Base-by-base conservation (phyloP, 2,113 vertebrate genomes). In the Tragelaphus imberbis region DNA sequence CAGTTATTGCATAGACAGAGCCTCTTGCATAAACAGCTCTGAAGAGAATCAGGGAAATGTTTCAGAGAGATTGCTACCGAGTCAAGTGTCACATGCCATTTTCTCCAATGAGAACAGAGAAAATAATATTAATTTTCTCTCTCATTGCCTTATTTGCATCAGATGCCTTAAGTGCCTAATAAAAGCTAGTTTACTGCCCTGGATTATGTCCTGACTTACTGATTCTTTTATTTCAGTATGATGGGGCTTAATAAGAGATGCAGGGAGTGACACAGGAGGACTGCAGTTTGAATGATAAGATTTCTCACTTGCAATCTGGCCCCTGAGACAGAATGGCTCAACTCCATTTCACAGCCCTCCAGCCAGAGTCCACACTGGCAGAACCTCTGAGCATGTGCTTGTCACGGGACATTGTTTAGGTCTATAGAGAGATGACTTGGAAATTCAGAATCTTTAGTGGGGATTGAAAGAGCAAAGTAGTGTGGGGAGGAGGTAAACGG, bases 251-350 rank as follows among this genome's bases (percentile, higher is more conserved):
- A 93, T 95, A 95, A 91, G 79, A 97, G 97, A 88, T 71, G 40
- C 23, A 87, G 3, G 58, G 94, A 95, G 82, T 93, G 97, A 97
- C 93, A 97, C 65, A 5, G 86, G 94, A 95, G 90, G 88, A 86
- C 93, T 79, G 96, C 97, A 86, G 49, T 97, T 94, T 97, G 89
- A 97, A 98, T 98, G 88, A 92, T 90, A 97, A 91, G 96, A 97
- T 95, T 98, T 96, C 96, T 98, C 95, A 97, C 98, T 97, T 98
- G 96, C 93, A 98, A 92, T 97, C 98, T 95, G 97, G 93, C 58
- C 96, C 95, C 51, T 6, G 84, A 97, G 93, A 97, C 1, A 96
- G 97, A 98, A 95, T 23, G 61, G 84, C 36, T 97, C 58, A 15
- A 82, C 81, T 95, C 89, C 97, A 33, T 94, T 94, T 98, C 95